phyloP scores from a whole-genome alignment of 2,113 vertebrate species.

The Electrona antarctica region DNA sequence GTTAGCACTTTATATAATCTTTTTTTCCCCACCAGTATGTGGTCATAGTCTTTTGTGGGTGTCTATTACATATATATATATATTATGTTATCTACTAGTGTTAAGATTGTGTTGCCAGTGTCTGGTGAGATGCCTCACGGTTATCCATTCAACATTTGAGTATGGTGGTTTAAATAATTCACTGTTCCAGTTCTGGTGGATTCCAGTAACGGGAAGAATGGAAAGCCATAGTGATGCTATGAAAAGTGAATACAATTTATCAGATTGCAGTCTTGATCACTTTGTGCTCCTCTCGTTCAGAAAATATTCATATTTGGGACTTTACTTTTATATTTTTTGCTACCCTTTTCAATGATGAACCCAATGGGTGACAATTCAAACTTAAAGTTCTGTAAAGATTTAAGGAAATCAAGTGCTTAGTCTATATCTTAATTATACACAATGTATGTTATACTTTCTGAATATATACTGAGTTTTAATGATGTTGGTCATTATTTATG shows the following conservation, averaged over 20 bases:
- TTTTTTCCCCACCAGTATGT: slow-evolving; percentile 7
- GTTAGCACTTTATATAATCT: slow-evolving; percentile 63
- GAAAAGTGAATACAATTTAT: slow-evolving; percentile 25
- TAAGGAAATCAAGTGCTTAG: slow-evolving; percentile 47
- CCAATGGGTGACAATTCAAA: slow-evolving; percentile 24
- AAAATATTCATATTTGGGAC: slow-evolving; percentile 45
- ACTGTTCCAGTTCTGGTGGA: background rate
- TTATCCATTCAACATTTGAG: slow-evolving; percentile 12
- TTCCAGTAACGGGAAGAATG: slow-evolving; percentile 58
- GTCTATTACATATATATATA: slow-evolving; percentile 10
- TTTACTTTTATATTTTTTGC: slow-evolving; percentile 65
- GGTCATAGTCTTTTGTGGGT: slow-evolving; percentile 47
- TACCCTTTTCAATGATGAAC: slow-evolving; percentile 57
- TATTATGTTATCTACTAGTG: slow-evolving; percentile 38
- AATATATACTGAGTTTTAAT: slow-evolving; percentile 51
- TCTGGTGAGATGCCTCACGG: slow-evolving; percentile 13
- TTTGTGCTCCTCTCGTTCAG: slow-evolving; percentile 43
- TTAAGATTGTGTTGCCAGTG: slow-evolving; percentile 21
- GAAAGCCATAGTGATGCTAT: slow-evolving; percentile 63
- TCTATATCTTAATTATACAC: slow-evolving; percentile 34
- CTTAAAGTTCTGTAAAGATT: slow-evolving; percentile 38
- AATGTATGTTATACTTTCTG: slow-evolving; percentile 49
- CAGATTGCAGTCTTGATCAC: slow-evolving; percentile 34
- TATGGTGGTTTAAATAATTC: slow-evolving; percentile 8
- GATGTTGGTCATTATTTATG: slow-evolving; percentile 59